These are phyloP conservation scores for Ceyx erithaca DNA, from an alignment of 2,797 vertebrate genomes.

Conservation along the genomic window DNA sequence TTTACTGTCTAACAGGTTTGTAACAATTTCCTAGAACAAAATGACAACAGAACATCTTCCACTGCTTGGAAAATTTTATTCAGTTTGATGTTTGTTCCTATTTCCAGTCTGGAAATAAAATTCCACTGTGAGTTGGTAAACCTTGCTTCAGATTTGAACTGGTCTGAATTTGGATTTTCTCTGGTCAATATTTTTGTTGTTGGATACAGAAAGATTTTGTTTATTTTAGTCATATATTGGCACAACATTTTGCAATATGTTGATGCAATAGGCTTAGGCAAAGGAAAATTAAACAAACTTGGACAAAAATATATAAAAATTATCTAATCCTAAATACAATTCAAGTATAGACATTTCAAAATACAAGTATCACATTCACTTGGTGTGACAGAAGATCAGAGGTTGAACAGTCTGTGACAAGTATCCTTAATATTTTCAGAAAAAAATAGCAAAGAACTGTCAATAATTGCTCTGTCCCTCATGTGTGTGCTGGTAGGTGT, in stretches of 20 bases:
- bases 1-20: background rate
- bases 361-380: rapidly evolving
- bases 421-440: background rate
- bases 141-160: background rate
- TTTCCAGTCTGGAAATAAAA: background rate
- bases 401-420: background rate
- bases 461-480: background rate
- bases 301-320: background rate
- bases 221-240: background rate
- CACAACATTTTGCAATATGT: background rate
- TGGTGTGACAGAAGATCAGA: rapidly evolving
- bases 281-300: background rate
- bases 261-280: background rate
- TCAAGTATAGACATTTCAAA: background rate
- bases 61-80: background rate
- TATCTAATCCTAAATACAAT: background rate
- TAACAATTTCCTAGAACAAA: background rate
- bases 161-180: background rate
- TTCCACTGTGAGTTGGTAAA: background rate
- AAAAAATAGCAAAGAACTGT: background rate
- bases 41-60: background rate
- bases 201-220: background rate
- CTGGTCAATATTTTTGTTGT: background rate
- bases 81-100: background rate
- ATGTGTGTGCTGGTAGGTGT: rapidly evolving